These are phyloP conservation scores for Cephalopachus bancanus DNA, from an alignment of 2,797 vertebrate species.

Conservation along the genomic window DNA sequence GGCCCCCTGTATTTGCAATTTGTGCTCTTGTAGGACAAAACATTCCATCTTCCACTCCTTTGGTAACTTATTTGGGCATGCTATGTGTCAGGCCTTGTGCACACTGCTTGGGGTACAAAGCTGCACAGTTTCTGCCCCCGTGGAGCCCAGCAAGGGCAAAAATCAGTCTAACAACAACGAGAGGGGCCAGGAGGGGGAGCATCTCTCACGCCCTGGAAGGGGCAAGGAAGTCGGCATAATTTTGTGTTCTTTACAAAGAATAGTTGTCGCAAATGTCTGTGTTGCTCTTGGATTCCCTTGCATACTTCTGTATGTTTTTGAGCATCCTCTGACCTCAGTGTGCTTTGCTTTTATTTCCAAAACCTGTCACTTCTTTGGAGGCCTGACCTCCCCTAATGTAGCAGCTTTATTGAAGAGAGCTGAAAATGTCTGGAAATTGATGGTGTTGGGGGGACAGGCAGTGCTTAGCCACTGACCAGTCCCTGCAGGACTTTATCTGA, in stretches of 20 bases:
- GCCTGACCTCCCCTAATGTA: background rate
- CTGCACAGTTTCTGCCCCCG: background rate
- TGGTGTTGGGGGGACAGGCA: background rate
- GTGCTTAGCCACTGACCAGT: background rate
- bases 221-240: background rate
- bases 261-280: background rate
- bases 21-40: background rate
- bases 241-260: background rate
- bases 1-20: background rate
- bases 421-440: background rate
- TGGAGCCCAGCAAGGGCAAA: background rate
- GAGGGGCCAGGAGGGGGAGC: background rate
- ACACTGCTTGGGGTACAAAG: background rate
- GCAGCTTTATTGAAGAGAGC: background rate
- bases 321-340: background rate
- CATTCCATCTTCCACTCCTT: background rate
- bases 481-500: background rate
- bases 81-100: background rate
- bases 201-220: background rate
- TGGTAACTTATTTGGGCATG: background rate
- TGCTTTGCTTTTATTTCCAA: constrained; percentile 3
- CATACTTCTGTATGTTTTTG: background rate
- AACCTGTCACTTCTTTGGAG: background rate
- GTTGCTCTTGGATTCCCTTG: background rate
- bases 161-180: background rate